Conservation (phyloP, 2,113 vertebrate species). For the Suncus etruscus region DNA sequence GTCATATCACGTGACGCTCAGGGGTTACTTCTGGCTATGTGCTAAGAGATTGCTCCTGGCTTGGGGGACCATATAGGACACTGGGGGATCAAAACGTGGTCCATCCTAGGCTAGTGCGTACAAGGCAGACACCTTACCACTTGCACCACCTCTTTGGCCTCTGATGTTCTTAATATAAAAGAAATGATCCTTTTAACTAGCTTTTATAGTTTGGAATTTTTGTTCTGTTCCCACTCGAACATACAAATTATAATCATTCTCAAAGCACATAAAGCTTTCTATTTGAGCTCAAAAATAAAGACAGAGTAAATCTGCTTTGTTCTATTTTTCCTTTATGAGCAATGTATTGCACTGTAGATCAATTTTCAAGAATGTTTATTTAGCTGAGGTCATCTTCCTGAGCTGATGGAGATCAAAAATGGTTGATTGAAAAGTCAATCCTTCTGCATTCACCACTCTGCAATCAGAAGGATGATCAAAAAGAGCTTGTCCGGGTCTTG, state of each 20-base stretch:
- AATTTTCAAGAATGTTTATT: neutral
- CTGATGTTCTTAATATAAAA: neutral
- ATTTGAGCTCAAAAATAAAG: neutral
- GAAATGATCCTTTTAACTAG: neutral
- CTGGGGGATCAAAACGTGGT: no score
- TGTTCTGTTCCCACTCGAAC: neutral
- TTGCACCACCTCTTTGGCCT: no score
- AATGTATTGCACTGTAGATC: neutral
- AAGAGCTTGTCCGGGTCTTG: neutral
- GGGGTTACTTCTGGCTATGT: no score
- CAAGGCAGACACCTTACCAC: no score
- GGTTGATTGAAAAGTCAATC: slow-evolving; percentile 43
- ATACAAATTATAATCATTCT: neutral
- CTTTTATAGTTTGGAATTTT: neutral
- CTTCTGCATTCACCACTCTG: neutral
- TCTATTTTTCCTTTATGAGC: neutral
- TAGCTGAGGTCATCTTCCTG: neutral
- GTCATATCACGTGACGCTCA: no score
- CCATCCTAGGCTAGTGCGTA: no score
- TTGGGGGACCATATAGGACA: no score
- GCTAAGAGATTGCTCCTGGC: no score
- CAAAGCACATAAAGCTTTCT: neutral
- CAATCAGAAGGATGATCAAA: neutral
- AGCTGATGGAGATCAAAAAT: neutral
- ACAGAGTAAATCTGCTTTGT: neutral